Evolutionary conservation across 2,797 vertebrate species (phyloP), one percentile per base, ranked within the genome.

Genomic region (Apodemus agrarius): DNA sequence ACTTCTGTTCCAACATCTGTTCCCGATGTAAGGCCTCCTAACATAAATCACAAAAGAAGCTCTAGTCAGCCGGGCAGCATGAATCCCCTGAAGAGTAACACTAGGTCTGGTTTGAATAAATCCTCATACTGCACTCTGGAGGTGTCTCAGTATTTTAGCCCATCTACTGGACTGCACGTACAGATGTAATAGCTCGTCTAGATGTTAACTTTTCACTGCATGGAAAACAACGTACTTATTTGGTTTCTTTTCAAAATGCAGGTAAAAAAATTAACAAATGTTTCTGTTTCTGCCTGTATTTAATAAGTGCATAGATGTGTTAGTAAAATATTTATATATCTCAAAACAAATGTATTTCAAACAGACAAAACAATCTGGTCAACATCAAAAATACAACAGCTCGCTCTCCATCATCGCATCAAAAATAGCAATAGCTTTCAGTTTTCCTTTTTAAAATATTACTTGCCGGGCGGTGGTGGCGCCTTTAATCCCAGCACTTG

Each of bases 1-100:
- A 97, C 98, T 99, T 99, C 99, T 99, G 99, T 99, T 99, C 99
- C 99, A 99, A 98, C 99, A 99, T 99, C 99, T 99, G 99, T 99
- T 99, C 99, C 99, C 99, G 98, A 98, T 99, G 99, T 99, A 99
- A 99, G 99, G 99, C 99, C 99, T 99, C 99, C 99, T 99, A 96
- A 43, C 90, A 93, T 96, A 98, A 67, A 95, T 79, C 92, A 92
- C 63, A 94, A 93, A 82, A 96, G 59, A 97, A 37, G 96, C 72
- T 96, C 43, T 90, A 89, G 92, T 90, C 67, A 97, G 96, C 7
- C 65, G 16, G 57, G 26, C 43, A 89, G 11, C 22, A 89, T 3
- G 10, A 82, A 65, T 90, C 75, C 63, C 95, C 81, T 95, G 74
- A 94, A 93, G 69, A 95, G 7, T 76, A 57, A 76, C 93, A 93